Base-by-base conservation (phyloP, 2,888 invertebrate species). In the Invenusta paracnida region DNA sequence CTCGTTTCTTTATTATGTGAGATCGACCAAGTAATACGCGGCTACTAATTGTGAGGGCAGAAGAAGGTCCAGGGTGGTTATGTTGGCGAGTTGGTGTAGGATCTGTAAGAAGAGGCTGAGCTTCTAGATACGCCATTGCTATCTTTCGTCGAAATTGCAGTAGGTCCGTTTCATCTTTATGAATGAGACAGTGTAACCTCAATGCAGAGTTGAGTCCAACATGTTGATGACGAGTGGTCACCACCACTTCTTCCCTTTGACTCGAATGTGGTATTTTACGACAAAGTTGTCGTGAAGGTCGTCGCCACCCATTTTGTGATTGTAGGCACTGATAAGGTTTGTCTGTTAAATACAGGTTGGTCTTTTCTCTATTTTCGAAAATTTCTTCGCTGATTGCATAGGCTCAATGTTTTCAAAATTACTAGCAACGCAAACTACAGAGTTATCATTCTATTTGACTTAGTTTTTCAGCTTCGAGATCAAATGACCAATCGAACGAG, bases 381-480 rank as follows among this genome's bases (percentile, higher is more conserved):
- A 84, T 66, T 81, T 29, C 30, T 27, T 31, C 23, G 48, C 48
- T 66, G 29, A 28, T 27, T 66, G 84, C 29, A 84, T 13, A 84
- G 84, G 84, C 66, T 11, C 29, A 66, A 84, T 84, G 2, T 2
- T 66, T 27, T 84, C 5, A 84, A 66, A 66, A 30, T 84, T 84
- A 30, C 30, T 67, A 30, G 66, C 84, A 31, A 82, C 25, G 67
- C 17, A 67, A 28, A 84, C 84, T 84, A 11, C 28, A 30, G 27
- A 28, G 67, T n/a, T 84, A 66, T 84, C 82, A 66, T 67, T 73
- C 84, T 81, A 84, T 84, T 84, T 84, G 17, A 67, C 84, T 30
- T 84, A 84, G 84, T 66, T 82, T 66, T 67, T 84, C 30, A 66
- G 27, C 66, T 73, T 73, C 73, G 27, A 23, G 48, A 48, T 48